Base-by-base conservation (phyloP, 2,888 invertebrate species). In the Apocheima hispidaria region DNA sequence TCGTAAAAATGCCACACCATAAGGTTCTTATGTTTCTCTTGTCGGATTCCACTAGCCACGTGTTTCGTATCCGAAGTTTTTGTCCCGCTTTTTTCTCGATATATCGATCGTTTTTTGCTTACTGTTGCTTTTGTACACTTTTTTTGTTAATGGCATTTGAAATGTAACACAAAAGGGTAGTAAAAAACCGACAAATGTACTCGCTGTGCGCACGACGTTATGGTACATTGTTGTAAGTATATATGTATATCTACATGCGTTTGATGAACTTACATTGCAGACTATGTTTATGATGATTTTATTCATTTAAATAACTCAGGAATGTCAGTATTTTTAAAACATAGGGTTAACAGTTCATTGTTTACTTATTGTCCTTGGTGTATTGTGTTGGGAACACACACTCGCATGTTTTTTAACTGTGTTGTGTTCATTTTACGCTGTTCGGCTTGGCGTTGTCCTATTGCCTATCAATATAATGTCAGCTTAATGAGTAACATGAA, bases 11-110 rank as follows among this genome's bases (percentile, higher is more conserved):
- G 50, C 48, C 40, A 46, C 61, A 68, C 60, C 64, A 57, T 62
- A 62, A 66, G 59, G 44, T 55, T 57, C 70, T 71, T 70, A 68
- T 54, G 51, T 63, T 68, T 48, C 52, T 54, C 46, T 49, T 62
- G 57, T 61, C 56, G 57, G 61, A 66, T 66, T 70, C 67, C 54
- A 60, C 50, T 63, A 65, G 76, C 85, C 86, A 86, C 86, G 87
- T 86, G 83, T 84, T 81, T 65, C 58, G 69, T 70, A 73, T 79
- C 72, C 72, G 46, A 63, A 35, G 60, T 70, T 74, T 75, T 78
- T 78, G 64, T 66, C 14, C 41, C 35, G 68, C 69, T 70, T 73
- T 64, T 73, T 64, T 65, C 55, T 18, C 14, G 18, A 65, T 67
- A 74, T 70, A 74, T 72, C 70, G 70, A 66, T 69, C 67, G 64